Evolutionary conservation across 2,888 invertebrate genomes (phyloP), one percentile per base, ranked within the genome.

Genomic region (Acrocyrtus sp.): DNA sequence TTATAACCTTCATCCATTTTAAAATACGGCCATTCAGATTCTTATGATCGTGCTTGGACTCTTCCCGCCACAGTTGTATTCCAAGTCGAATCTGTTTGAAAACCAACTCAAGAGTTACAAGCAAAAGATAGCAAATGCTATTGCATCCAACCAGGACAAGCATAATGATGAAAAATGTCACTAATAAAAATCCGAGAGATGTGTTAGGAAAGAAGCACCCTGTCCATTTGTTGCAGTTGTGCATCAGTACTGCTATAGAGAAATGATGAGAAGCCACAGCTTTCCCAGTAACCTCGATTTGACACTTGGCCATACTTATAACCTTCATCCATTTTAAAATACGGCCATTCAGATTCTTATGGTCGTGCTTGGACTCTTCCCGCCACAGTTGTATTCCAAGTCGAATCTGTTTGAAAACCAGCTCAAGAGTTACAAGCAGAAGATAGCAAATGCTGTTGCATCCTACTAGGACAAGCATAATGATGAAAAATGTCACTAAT

Each of bases 401-500:
- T 17, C 22, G 43, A 17, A 62, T 63, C 24, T 66, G 66, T 3
- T 21, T 47, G 27, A 66, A 66, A 3, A 50, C 48, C 19, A 57
- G 57, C 15, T 8, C 19, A 19, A 57, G 27, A 26, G 48, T 48
- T 15, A 48, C 34, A 48, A 57, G 50, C 66, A 48, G 34, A 66
- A 54, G 2, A 57, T 57, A 24, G 19, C 19, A 50, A 17, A 5
- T 6, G 53, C 34, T 34, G 27, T 66, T 56, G 4, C 57, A 39
- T 12, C 66, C 66, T 1, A 57, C 26, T 56, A 65, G 54, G 47
- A 65, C 56, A 15, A 66, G 22, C 57, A 66, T 66, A 2, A 50
- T 66, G 10, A 66, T 24, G 5, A 19, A 27, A 54, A 22, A 27
- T 15, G 54, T 53, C n/a, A n/a, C n/a, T n/a, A n/a, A n/a, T n/a